Evolutionary conservation across 2,797 vertebrate genomes (phyloP).

Genomic region (Sitta carolinensis): DNA sequence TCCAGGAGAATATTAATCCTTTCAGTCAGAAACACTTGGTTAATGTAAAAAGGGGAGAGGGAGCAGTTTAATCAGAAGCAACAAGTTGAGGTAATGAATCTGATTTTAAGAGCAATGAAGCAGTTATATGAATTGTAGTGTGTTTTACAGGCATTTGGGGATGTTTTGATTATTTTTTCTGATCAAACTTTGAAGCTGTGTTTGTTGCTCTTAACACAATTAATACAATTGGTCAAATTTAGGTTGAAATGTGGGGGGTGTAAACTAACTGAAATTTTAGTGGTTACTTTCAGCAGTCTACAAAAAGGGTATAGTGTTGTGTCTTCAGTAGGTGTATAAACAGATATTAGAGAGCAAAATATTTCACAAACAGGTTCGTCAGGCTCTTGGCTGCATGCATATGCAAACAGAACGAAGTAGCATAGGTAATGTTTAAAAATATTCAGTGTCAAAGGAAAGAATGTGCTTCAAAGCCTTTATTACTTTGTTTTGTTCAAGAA

Average conservation of each 20-base stretch:
- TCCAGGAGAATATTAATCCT: not conserved
- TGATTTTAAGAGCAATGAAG: not conserved
- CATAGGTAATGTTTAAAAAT: not conserved
- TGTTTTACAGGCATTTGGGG: not conserved
- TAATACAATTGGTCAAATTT: not conserved
- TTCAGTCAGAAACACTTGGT: not conserved
- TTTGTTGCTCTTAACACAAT: not conserved
- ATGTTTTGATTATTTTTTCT: not conserved
- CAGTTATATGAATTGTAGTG: not conserved
- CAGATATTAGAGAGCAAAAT: not conserved
- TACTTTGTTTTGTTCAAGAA: not conserved
- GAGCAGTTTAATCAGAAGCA: not conserved
- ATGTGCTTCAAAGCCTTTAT: not conserved
- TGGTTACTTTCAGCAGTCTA: not conserved
- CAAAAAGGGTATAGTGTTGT: not conserved
- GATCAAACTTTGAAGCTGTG: not conserved
- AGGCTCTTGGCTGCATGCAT: not conserved
- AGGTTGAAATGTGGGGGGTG: not conserved
- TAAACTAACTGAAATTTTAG: not conserved
- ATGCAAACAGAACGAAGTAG: not conserved
- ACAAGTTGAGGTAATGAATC: not conserved
- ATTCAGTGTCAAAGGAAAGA: not conserved
- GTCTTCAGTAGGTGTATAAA: not conserved
- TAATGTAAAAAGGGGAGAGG: not conserved
- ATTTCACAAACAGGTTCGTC: not conserved